Conservation (phyloP, 2,888 invertebrate genomes). For the Drosophila monieri region DNA sequence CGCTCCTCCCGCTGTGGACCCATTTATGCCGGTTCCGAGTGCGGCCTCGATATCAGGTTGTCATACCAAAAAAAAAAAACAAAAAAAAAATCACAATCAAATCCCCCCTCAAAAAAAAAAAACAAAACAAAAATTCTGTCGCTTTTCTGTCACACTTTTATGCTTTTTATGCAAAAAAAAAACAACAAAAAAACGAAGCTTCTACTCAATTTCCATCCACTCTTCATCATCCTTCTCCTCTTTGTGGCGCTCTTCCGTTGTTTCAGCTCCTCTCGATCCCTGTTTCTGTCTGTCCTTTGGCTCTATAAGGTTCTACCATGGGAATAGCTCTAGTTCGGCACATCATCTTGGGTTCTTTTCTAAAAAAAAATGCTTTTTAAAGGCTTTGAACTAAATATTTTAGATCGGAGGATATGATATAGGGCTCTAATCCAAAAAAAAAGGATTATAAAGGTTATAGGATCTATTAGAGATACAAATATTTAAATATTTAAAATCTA, state of each 20-base stretch:
- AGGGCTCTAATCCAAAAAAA: no score
- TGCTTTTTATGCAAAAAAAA: background rate
- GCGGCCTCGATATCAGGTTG: constrained; percentile 73
- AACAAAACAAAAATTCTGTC: background rate
- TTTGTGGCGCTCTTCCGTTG: constrained; percentile 1
- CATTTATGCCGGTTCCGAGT: constrained; percentile 70
- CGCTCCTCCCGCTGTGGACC: constrained; percentile 46
- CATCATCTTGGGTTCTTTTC: no score
- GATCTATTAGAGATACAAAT: no score
- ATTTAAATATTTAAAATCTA: no score
- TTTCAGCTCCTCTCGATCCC: background rate
- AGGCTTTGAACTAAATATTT: no score
- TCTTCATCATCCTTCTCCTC: background rate
- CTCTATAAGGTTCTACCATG: background rate
- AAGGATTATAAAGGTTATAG: no score
- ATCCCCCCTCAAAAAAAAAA: background rate
- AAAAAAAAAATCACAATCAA: constrained; percentile 7
- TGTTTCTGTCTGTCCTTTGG: background rate
- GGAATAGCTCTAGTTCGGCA: no score
- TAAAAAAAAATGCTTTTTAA: no score
- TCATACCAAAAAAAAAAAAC: constrained; percentile 37
- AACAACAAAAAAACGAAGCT: background rate
- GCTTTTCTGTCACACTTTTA: constrained; percentile 1
- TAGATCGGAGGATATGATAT: no score
- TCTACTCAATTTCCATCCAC: background rate